phyloP scores from a whole-genome alignment of 2,113 vertebrate genomes.

The Oreotragus oreotragus region DNA sequence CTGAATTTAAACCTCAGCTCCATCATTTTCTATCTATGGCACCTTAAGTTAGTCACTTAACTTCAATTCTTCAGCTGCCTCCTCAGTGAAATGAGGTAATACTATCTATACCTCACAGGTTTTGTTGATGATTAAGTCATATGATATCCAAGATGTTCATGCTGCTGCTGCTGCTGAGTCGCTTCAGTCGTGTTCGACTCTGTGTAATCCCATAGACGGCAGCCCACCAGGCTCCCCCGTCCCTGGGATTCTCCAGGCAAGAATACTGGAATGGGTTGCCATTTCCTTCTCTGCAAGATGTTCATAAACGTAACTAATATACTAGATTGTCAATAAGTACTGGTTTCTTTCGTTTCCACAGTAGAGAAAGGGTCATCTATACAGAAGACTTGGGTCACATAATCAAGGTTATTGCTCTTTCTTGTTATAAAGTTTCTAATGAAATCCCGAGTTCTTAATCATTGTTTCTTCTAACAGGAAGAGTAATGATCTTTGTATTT shows the following conservation, averaged over 20 bases:
- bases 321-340: background rate
- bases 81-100: background rate
- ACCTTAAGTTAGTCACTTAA: background rate
- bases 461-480: conserved; percentile 21
- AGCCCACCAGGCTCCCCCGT: no score
- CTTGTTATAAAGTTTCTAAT: background rate
- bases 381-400: background rate
- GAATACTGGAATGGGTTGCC: no score
- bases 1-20: background rate
- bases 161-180: no score
- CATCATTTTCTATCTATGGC: background rate
- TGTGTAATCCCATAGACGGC: no score
- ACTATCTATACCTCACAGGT: background rate
- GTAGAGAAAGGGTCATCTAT: background rate
- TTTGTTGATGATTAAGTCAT: background rate
- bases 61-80: conserved; percentile 1
- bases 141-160: no score
- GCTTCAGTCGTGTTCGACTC: no score
- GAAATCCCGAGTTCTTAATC: conserved; percentile 25
- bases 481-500: background rate
- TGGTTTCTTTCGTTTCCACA: conserved; percentile 1
- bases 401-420: background rate
- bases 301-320: background rate
- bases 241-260: no score
- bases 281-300: background rate